Percentiles rank a stretch among this genome's conserved stretches.
These are phyloP conservation scores for Conomelus anceps DNA, from an alignment of 2,888 invertebrate species.

Conservation along the genomic window DNA sequence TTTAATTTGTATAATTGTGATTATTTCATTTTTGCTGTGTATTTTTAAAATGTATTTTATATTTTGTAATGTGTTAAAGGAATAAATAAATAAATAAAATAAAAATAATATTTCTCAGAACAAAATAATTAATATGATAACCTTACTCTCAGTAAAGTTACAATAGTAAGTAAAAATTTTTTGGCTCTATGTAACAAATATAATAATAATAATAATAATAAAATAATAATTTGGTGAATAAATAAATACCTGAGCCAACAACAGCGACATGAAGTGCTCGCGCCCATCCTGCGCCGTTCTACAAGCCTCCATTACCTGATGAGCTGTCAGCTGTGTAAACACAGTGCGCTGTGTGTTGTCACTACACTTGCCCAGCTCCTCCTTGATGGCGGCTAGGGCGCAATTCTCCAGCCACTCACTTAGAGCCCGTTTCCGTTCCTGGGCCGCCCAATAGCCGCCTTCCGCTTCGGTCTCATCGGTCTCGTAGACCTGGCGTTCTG, in stretches of 20 bases:
- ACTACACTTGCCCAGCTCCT: conserved; percentile 41
- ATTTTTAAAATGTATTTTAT: too few species aligned
- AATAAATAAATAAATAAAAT: too few species aligned
- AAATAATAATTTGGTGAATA: neutral
- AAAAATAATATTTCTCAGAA: too few species aligned
- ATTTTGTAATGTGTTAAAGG: too few species aligned
- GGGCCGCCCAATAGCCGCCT: conserved; percentile 14
- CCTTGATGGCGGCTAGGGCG: conserved; percentile 43
- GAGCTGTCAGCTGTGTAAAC: conserved; percentile 43
- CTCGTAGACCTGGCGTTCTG: too few species aligned
- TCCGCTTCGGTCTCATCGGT: neutral
- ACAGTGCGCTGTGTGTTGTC: conserved; percentile 39
- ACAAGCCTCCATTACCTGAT: conserved; percentile 45
- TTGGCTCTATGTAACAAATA: too few species aligned
- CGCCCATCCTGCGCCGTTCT: conserved; percentile 35
- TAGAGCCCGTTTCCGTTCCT: conserved; percentile 49
- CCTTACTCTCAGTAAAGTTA: too few species aligned
- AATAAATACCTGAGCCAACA: conserved; percentile 39
- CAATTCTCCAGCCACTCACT: conserved; percentile 57
- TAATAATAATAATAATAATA: too few species aligned
- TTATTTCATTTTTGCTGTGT: too few species aligned
- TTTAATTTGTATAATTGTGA: too few species aligned
- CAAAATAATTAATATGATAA: too few species aligned
- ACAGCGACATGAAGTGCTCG: conserved; percentile 35
- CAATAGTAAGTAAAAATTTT: too few species aligned